Evolutionary conservation across 2,113 vertebrate species (phyloP), one percentile per base, ranked within the genome.

Genomic region (Oryzias javanicus): DNA sequence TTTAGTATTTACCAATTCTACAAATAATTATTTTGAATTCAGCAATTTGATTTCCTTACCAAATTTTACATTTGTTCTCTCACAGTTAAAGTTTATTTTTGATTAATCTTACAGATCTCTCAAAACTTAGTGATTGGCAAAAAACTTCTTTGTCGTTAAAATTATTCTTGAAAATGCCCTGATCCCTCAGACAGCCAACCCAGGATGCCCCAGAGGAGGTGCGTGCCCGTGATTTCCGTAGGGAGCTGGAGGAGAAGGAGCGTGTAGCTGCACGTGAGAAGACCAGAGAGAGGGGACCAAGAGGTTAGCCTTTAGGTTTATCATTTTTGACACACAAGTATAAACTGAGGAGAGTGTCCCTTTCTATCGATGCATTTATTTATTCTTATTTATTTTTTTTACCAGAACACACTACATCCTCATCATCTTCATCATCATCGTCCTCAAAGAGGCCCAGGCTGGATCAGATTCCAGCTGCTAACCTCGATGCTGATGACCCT

Each of bases 381-480:
- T 55, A 16, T 15, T 22, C n/a, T 2, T 45, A 2, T 49, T 48
- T 57, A 40, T 4, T 4, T 61, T 5, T n/a, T 84, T 27, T 70
- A 45, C 1, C 14, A 99, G 97, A 99, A 57, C 97, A 98, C 72
- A 96, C 96, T 60, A 95, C 94, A 20, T 96, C 95, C 4, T 92
- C 91, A 0, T 91, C 91, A 0, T 91, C 91, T 2, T 88, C 84
- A 0, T 84, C 82, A 0, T 92, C 96, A 1, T 98, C 96, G 0
- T 93, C 98, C 29, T 98, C 97, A 20, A 99, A 99, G 89, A 94
- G 98, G 49, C 96, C 96, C 67, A 92, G 96, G 3, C 85, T 99
- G 62, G 97, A 99, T 86, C 97, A 99, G 87, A 98, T 99, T 81
- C 96, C 96, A 64, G 97, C 97, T 2, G 97, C 96, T 67, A 98